These are phyloP conservation scores for Athetis lepigone DNA, from an alignment of 2,888 invertebrate species.

Conservation along the genomic window DNA sequence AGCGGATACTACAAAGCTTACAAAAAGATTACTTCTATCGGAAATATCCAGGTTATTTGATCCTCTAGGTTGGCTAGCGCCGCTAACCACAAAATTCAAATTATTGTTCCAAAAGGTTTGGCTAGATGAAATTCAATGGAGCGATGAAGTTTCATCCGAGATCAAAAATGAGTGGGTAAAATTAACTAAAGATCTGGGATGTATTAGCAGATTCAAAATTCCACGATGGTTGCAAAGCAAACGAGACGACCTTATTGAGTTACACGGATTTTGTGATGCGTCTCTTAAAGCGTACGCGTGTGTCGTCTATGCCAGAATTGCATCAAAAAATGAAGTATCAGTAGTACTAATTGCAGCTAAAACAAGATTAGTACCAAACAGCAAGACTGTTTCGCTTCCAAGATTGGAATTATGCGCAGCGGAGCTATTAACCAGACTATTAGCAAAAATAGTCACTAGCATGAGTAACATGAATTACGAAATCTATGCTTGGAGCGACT, in stretches of 20 bases:
- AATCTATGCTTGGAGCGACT: background rate
- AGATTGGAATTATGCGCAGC: background rate
- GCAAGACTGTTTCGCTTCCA: background rate
- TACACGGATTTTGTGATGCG: background rate
- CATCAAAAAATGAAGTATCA: background rate
- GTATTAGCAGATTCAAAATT: too few species aligned
- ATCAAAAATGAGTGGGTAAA: background rate
- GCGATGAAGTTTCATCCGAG: background rate
- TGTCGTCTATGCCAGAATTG: background rate
- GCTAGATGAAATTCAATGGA: background rate
- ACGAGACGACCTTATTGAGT: background rate
- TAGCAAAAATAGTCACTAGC: background rate
- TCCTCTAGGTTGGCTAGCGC: too few species aligned
- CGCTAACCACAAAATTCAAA: background rate
- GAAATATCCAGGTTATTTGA: too few species aligned
- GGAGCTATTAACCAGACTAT: background rate
- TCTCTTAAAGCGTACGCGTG: background rate
- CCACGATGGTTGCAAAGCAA: background rate
- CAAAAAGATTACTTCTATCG: background rate
- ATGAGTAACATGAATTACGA: background rate
- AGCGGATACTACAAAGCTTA: conserved; percentile 3
- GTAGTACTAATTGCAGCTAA: background rate
- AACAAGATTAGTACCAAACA: background rate
- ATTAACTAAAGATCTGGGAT: background rate
- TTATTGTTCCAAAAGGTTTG: background rate